Conservation (phyloP, 2,888 invertebrate species). For the Omphaloscelis lunosa region DNA sequence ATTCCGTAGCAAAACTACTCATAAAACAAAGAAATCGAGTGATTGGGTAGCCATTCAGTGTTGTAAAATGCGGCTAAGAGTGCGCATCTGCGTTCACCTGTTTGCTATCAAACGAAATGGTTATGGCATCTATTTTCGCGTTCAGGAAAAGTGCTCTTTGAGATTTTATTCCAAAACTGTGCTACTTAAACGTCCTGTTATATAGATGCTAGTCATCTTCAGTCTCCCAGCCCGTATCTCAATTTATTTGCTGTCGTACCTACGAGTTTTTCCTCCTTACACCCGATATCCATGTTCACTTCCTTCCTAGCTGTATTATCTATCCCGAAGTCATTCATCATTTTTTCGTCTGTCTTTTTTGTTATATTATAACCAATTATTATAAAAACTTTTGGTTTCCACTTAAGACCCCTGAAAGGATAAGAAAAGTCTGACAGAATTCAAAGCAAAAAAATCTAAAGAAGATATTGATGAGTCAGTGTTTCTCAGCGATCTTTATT, state of each 20-base stretch:
- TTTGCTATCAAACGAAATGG: not conserved
- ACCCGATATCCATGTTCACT: no score
- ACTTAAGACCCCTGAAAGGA: not conserved
- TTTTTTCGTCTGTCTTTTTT: not conserved
- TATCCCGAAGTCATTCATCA: not conserved
- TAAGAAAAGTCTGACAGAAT: conserved; percentile 3
- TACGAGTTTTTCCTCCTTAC: not conserved
- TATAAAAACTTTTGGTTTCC: not conserved
- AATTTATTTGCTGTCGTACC: not conserved
- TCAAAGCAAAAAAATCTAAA: conserved; percentile 22
- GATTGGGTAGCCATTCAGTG: not conserved
- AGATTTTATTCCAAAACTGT: not conserved
- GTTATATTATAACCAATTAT: not conserved
- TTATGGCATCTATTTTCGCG: not conserved
- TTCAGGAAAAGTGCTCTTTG: not conserved
- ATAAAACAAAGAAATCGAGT: not conserved
- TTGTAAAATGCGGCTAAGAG: not conserved
- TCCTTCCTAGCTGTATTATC: not conserved
- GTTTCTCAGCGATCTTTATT: conserved; percentile 36
- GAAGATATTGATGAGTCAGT: conserved; percentile 31
- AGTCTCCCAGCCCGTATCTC: no score
- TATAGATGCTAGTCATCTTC: not conserved
- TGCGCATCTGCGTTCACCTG: not conserved
- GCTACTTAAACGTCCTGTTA: not conserved
- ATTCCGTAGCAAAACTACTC: not conserved